Base-by-base conservation (phyloP, 2,888 invertebrate genomes). In the Sesamia inferens region DNA sequence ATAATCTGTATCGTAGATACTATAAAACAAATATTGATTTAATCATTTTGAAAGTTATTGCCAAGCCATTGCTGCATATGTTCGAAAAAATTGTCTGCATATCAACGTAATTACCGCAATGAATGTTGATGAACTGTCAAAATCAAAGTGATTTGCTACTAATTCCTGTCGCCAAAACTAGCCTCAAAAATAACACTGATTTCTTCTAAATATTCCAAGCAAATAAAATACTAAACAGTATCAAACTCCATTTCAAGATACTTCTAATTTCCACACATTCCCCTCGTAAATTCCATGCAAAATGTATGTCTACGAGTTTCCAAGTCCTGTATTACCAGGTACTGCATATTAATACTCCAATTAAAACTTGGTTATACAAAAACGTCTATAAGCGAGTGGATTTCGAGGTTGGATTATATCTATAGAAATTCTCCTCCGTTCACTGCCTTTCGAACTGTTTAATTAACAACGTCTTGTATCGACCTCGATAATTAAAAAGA, bases 281-380 rank as follows among this genome's bases (percentile, higher is more conserved):
- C n/a, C 64, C 54, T 64, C 71, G 82, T 86, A 71, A 59, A 48
- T 72, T 63, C 72, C 31, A n/a, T n/a, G 58, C 51, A 74, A 68
- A 57, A 76, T 76, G 69, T 70, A 82, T 67, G 75, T 82, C 71
- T 84, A 85, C 78, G 74, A 82, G 78, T 76, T 78, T 74, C 71
- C 71, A 81, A 85, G 82, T 78, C 80, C 74, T 77, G 78, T 81
- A 74, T 66, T 61, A 74, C 59, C 79, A 73, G 81, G 79, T 80
- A 75, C 86, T 81, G 83, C 87, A 89, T 89, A 91, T 91, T 93
- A 93, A 92, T 92, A 91, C 88, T 88, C 92, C 89, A 91, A 92
- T 91, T 91, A 92, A 89, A 91, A 91, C 83, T 92, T 88, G 84
- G 85, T 88, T 86, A 87, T 83, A 83, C 84, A 87, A 88, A 85